These are phyloP conservation scores for Muscidifurax raptorellus DNA, from an alignment of 1,140 invertebrate genomes.

Conservation along the genomic window DNA sequence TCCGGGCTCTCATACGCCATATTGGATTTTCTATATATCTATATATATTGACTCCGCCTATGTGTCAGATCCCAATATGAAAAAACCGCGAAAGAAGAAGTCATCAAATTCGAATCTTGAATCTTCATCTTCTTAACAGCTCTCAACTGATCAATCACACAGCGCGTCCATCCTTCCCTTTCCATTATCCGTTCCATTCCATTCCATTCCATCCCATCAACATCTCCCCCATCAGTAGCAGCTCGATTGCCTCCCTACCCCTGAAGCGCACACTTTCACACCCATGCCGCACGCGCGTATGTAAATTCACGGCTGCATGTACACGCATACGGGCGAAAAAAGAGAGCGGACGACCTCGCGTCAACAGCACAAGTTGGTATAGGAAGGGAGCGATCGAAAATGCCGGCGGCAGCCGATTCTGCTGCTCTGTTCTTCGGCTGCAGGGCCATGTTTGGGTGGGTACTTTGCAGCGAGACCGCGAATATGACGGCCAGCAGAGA, in stretches of 20 bases:
- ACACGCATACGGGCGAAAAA: neutral
- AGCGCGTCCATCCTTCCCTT: constrained; percentile 1
- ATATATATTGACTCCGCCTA: too few species aligned
- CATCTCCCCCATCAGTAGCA: neutral
- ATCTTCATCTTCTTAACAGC: neutral
- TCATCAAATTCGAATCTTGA: too few species aligned
- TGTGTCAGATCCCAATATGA: too few species aligned
- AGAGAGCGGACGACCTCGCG: neutral
- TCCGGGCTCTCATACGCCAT: too few species aligned
- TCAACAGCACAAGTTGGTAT: neutral
- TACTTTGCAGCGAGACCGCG: neutral
- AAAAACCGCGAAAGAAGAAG: neutral
- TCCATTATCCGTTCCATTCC: neutral
- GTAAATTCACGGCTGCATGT: neutral
- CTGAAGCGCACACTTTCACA: neutral
- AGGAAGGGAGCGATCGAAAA: constrained; percentile 44
- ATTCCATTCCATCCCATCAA: neutral
- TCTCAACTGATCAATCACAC: constrained; percentile 3
- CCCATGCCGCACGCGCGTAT: neutral
- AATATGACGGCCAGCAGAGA: neutral
- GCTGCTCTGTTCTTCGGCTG: neutral
- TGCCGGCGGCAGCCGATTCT: constrained; percentile 45
- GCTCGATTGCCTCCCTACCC: constrained; percentile 9
- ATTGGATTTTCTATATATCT: too few species aligned
- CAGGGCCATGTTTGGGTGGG: constrained; percentile 50